Percentiles rank a stretch among this genome's conserved stretches.
These are phyloP conservation scores for Bombylius discolor DNA, from an alignment of 2,888 invertebrate species.

Conservation along the genomic window DNA sequence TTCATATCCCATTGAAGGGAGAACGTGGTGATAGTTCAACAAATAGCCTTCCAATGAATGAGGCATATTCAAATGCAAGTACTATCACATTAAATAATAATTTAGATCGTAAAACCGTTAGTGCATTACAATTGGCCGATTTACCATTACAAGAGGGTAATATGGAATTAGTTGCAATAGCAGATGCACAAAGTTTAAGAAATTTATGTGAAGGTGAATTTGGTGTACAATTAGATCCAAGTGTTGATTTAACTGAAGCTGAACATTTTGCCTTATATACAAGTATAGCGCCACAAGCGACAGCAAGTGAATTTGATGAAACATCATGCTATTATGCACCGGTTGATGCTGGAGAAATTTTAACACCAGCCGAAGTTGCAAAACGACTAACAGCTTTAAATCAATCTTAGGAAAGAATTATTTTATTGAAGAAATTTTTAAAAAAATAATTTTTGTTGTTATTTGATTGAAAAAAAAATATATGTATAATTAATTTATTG, in stretches of 20 bases:
- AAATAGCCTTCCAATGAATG: slow-evolving; percentile 40
- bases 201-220: slow-evolving; percentile 36
- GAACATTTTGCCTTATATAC: slow-evolving; percentile 82
- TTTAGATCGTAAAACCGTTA: slow-evolving; percentile 34
- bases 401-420: slow-evolving; percentile 4
- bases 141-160: slow-evolving; percentile 38
- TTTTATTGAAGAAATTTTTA: background rate
- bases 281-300: slow-evolving; percentile 73
- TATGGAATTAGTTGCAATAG: slow-evolving; percentile 45
- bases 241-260: slow-evolving; percentile 67
- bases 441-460: no score
- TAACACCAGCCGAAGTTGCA: slow-evolving; percentile 37
- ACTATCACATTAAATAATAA: slow-evolving; percentile 31
- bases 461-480: no score
- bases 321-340: slow-evolving; percentile 76
- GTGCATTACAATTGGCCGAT: slow-evolving; percentile 35
- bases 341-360: slow-evolving; percentile 62
- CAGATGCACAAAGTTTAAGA: slow-evolving; percentile 35
- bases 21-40: slow-evolving; percentile 33
- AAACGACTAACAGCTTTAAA: slow-evolving; percentile 29
- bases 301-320: slow-evolving; percentile 78
- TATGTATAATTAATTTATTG: no score
- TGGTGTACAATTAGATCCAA: slow-evolving; percentile 36
- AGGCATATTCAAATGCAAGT: slow-evolving; percentile 34
- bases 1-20: slow-evolving; percentile 50